Base-by-base conservation (phyloP, 2,797 vertebrate species). In the Etheostoma nigrum region DNA sequence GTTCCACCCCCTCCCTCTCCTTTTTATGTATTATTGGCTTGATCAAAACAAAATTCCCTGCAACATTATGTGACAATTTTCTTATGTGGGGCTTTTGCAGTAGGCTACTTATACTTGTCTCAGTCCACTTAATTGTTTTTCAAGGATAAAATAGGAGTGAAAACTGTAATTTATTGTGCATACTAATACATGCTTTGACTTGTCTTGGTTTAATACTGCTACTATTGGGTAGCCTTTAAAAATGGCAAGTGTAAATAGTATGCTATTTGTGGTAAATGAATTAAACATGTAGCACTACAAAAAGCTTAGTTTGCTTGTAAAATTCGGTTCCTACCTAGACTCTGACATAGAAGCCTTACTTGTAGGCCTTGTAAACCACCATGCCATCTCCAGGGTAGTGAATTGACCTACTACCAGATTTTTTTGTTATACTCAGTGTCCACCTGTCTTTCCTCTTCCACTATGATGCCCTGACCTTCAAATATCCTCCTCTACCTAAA, bases 1-100 rank as follows among this genome's bases (percentile, higher is more conserved):
- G 69, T 81, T 61, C 53, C 64, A 14, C 33, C 44, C 27, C n/a
- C 62, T 58, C 40, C 57, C 27, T 33, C 25, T 12, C 15, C 25
- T 55, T 7, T 63, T 52, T 30, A 40, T 83, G 61, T 72, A 55
- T 68, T 72, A 72, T 71, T 79, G 36, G 74, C 52, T 87, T 77
- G 51, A 64, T 77, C 64, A 84, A 81, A 89, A 85, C 64, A 53
- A 71, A 74, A 84, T 72, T 78, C 60, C 30, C 67, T 79, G 44
- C 53, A 73, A 61, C 52, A 51, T 67, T 75, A 18, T 74, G 45
- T 49, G 25, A 54, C 69, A 68, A 19, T 49, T 40, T 10, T 74
- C 9, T 45, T 13, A 36, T 30, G 42, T 71, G 57, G 19, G 44
- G 58, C 18, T 81, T 62, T 58, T 63, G 44, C 5, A 19, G 66